Evolutionary conservation across 2,888 invertebrate genomes (phyloP), one percentile per base, ranked within the genome.

Genomic region (Dilophus febrilis): DNA sequence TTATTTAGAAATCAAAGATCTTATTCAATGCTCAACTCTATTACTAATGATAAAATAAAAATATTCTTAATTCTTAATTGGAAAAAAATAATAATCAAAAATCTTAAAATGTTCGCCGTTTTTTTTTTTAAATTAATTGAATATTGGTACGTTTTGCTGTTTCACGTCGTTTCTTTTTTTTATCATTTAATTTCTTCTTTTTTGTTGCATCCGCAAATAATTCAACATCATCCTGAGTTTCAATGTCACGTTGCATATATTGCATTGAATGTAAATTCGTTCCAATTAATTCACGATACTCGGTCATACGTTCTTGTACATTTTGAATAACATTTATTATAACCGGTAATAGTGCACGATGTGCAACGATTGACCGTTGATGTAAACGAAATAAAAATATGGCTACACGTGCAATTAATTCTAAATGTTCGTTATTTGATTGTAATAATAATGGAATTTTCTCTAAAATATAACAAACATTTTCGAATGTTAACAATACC

Each of bases 251-350:
- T 51, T 82, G 80, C 38, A 87, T 54, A 60, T 81, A 77, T 43
- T 75, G 71, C 52, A 94, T 65, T 0, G 82, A 86, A 56, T 86
- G 81, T 46, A 82, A 62, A 64, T 95, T 95, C 57, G 74, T 81
- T 4, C 91, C 92, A 35, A 87, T 71, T 51, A 74, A 68, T 57
- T 91, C 85, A 75, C 91, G 64, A 13, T 70, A 44, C 6, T 56
- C 51, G 13, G 45, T 47, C 0, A 59, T 50, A 22, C 55, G 52
- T 2, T 41, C 42, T 34, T 56, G 52, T 7, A 64, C 50, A 27
- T 51, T 44, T 4, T 31, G 45, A 2, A 59, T 49, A 4, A 62
- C 47, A 3, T 51, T 50, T 8, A 51, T 45, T 29, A 59, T 52
- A 38, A 56, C 36, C 3, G 58, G 55, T 44, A 84, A 60, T 44